Percentiles rank a stretch among this genome's conserved stretches.
These are phyloP conservation scores for Drosophila truncata DNA, from an alignment of 1,140 invertebrate genomes.

Conservation along the genomic window DNA sequence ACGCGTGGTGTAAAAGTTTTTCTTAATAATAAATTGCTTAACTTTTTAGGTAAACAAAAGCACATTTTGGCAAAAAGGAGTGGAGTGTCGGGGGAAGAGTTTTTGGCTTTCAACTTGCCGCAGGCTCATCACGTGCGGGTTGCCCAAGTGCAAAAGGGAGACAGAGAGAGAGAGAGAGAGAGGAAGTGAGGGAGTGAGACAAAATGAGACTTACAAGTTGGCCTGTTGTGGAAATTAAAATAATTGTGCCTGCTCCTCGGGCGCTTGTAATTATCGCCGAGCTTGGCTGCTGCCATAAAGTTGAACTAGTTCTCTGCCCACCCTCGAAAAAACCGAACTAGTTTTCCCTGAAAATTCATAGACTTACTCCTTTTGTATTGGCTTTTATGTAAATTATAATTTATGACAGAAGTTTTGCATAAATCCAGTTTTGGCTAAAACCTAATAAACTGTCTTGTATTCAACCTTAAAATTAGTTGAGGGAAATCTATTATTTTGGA, in stretches of 20 bases:
- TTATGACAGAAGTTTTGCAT: constrained; percentile 11
- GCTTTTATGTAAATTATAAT: constrained; percentile 23
- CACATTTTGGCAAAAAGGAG: constrained; percentile 39
- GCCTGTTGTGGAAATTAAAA: constrained; percentile 50
- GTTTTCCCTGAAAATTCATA: constrained; percentile 13
- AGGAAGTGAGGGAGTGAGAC: neutral
- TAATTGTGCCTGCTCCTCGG: constrained; percentile 30
- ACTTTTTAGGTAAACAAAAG: constrained; percentile 81
- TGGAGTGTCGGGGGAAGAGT: constrained; percentile 20
- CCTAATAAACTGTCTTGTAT: neutral
- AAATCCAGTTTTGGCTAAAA: neutral
- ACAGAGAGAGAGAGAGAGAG: neutral
- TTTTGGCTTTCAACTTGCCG: constrained; percentile 56
- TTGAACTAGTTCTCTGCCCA: constrained; percentile 16
- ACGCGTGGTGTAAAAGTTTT: constrained; percentile 61
- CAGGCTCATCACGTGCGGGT: constrained; percentile 63
- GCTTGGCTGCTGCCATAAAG: constrained; percentile 17
- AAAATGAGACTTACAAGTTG: constrained; percentile 35
- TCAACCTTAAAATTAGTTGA: neutral
- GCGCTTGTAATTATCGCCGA: constrained; percentile 46
- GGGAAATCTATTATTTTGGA: neutral
- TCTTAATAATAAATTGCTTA: constrained; percentile 81
- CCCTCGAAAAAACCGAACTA: neutral
- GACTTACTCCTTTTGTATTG: neutral
- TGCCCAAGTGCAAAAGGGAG: constrained; percentile 8